Evolutionary conservation across 2,113 vertebrate genomes (phyloP).

Genomic region (Atractosteus spatula): DNA sequence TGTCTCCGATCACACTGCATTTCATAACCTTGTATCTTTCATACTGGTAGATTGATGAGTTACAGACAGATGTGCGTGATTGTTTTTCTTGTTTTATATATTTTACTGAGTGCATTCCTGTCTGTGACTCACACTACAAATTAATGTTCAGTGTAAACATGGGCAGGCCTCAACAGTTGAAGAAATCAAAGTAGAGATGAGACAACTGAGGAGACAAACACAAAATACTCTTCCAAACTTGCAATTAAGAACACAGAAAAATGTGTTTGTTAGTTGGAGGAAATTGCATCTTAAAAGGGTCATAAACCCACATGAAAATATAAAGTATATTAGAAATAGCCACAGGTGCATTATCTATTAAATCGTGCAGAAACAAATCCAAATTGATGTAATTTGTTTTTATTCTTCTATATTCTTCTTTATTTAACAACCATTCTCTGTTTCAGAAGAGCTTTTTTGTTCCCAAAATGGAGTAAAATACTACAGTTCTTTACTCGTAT

Average conservation of each 20-base stretch:
- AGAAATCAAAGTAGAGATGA: neutral
- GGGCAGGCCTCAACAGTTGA: conserved; percentile 1
- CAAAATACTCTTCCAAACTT: neutral
- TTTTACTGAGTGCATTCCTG: neutral
- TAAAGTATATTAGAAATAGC: neutral
- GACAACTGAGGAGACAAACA: neutral
- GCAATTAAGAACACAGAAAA: neutral
- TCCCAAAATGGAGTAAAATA: too few relatives aligned
- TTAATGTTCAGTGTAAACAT: neutral
- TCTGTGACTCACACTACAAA: neutral
- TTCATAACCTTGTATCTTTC: too few relatives aligned
- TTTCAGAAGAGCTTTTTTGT: too few relatives aligned
- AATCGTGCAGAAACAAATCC: neutral
- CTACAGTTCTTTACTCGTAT: too few relatives aligned
- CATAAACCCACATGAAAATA: neutral
- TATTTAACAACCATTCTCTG: too few relatives aligned
- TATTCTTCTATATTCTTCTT: too few relatives aligned
- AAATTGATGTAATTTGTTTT: too few relatives aligned
- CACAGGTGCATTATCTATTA: neutral
- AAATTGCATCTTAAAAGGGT: neutral
- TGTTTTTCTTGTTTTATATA: neutral
- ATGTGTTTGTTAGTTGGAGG: neutral
- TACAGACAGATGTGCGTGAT: neutral
- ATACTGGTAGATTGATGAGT: neutral
- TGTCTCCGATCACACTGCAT: too few relatives aligned